Percentiles rank a stretch among this genome's conserved stretches.
These are phyloP conservation scores for Diorhabda carinulata DNA, from an alignment of 1,140 invertebrate genomes.

Conservation along the genomic window DNA sequence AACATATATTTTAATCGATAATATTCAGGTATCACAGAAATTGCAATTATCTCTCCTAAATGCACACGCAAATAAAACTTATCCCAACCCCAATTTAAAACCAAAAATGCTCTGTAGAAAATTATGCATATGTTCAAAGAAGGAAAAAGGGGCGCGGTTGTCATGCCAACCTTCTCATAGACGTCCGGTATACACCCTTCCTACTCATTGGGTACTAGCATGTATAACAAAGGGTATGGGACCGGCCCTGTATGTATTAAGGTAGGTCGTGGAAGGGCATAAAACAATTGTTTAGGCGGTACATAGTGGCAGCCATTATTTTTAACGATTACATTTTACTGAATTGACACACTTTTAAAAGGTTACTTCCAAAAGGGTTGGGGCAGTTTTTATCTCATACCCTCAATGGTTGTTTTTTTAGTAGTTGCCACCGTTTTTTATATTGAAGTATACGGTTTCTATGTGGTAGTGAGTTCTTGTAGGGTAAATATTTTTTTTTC, in stretches of 20 bases:
- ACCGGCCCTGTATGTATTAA: conserved; percentile 12
- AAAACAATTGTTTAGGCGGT: conserved; percentile 14
- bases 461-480: conserved; percentile 1
- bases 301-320: conserved; percentile 10
- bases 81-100: background rate
- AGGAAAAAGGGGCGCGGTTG: conserved; percentile 11
- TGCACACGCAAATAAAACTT: too few relatives aligned
- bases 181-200: conserved; percentile 10
- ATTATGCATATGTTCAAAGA: conserved; percentile 8
- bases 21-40: too few relatives aligned
- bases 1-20: too few relatives aligned
- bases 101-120: background rate
- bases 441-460: conserved; percentile 1
- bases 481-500: conserved; percentile 12
- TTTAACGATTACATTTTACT: background rate
- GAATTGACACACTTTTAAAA: conserved; percentile 12
- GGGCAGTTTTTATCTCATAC: conserved; percentile 7
- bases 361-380: conserved; percentile 13
- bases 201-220: conserved; percentile 7
- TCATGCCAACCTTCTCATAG: conserved; percentile 5
- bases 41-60: too few relatives aligned
- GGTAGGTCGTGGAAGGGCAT: conserved; percentile 10
- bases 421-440: conserved; percentile 6
- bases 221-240: background rate
- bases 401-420: conserved; percentile 8